Evolutionary conservation across 92 coral and sea anemone species (phyloP).

Genomic region (Desmophyllum pertusum): DNA sequence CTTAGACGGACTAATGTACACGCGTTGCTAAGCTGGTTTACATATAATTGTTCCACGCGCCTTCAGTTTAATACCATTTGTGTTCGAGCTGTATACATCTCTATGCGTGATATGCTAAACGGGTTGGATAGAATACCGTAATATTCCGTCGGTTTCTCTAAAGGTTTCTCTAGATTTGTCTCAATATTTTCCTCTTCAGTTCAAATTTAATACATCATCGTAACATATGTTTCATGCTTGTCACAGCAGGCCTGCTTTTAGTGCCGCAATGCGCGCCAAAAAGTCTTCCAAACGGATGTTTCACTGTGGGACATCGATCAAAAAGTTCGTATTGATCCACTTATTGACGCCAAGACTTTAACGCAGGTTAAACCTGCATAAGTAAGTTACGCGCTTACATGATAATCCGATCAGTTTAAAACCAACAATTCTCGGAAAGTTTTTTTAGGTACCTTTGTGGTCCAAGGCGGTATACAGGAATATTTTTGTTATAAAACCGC

Average conservation of each 20-base stretch:
- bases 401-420: constrained; percentile 23
- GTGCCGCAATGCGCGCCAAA: constrained; percentile 25
- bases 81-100: background rate
- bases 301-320: constrained; percentile 16
- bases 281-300: constrained; percentile 28
- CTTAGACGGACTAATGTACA: background rate
- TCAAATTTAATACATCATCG: background rate
- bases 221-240: background rate
- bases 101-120: background rate
- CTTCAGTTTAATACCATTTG: background rate
- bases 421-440: background rate
- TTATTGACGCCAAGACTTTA: constrained; percentile 29
- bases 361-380: background rate
- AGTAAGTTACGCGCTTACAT: background rate
- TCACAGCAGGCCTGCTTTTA: background rate
- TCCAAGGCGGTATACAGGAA: background rate
- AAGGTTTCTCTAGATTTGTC: background rate
- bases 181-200: background rate
- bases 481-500: too few relatives aligned
- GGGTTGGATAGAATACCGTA: background rate
- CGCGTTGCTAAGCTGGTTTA: background rate
- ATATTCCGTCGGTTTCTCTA: too few relatives aligned
- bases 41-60: background rate
- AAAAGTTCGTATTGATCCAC: background rate
- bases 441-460: background rate